Evolutionary conservation across 2,888 invertebrate genomes (phyloP), one percentile per base, ranked within the genome.

Genomic region (Sinopyrophorus schimmeli): DNA sequence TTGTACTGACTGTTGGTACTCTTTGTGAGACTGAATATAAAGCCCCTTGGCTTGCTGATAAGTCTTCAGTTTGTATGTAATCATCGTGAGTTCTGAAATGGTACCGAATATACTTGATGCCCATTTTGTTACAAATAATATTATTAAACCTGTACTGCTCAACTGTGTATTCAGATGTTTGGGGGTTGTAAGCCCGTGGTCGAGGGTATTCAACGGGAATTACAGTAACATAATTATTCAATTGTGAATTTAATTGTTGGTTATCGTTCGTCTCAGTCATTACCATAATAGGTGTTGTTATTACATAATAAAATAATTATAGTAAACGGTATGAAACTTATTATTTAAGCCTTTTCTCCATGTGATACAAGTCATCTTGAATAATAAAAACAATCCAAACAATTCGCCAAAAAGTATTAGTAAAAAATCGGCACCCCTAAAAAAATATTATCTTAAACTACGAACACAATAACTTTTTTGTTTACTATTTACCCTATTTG

Each of bases 21-120:
- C 82, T 70, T 63, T 82, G 82, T 0, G 81, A 80, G 5, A 82
- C 81, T 0, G 81, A 80, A 60, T 82, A 82, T 11, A 82, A 46
- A 31, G 64, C 59, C 9, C 67, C 65, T 51, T 68, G 68, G 49
- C 60, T 66, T 6, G 65, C 54, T 7, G 67, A 60, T 32, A 65
- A 40, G 7, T 70, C 67, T 46, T 66, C 68, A 2, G 63, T 61
- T 63, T 66, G 67, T 4, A 62, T 58, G 46, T 66, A 69, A 42
- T 68, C 67, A 49, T 70, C 67, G 41, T 67, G 67, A 7, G 55
- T 57, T 44, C 60, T 60, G 23, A 12, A n/a, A n/a, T 7, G 5
- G 9, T 21, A 21, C 18, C 3, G 18, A 21, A 21, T 21, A 21
- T 21, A 7, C 5, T n/a, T 5, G 9, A n/a, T 14, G 14, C 12